Evolutionary conservation across 2,888 invertebrate genomes (phyloP), one percentile per base, ranked within the genome.

Genomic region (Acleris cristana): DNA sequence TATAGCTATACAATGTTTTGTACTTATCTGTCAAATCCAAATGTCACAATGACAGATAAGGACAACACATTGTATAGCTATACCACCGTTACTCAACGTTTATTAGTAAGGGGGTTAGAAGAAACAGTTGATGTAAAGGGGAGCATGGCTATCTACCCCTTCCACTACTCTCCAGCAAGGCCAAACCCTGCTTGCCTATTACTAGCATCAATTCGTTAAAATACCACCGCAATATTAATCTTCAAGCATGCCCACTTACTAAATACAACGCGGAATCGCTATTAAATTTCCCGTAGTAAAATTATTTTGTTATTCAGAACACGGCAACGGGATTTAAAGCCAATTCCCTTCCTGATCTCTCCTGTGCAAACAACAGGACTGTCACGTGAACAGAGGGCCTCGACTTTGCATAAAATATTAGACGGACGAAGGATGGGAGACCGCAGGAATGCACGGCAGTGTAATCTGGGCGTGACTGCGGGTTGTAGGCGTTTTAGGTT

Each of bases 291-390:
- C 73, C 76, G 72, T 69, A 78, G 83, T 85, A 82, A 86, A 87
- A 89, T 89, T 85, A 84, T 83, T 88, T 89, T 87, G 86, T 86
- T 89, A 90, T 90, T 88, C 90, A 80, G 84, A 80, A 83, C 88
- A 85, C 85, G 86, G 76, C 75, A 76, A 70, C 64, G 76, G 89
- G 89, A 89, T 90, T 90, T 87, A 84, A 84, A 84, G 87, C 80
- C 90, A 89, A 90, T 90, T 90, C 89, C 87, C 87, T 86, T 90
- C 88, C 88, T 90, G 90, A 90, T 90, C 89, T 89, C 85, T 87
- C 80, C 81, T 75, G 82, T 79, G 83, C 86, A 88, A 89, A 90
- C 89, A 90, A 86, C 85, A 85, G 83, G 83, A 85, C 83, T 83
- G 87, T 83, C 85, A 83, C 79, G 79, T 77, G 73, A 75, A 79